Evolutionary conservation across 1,140 invertebrate species (phyloP).

Genomic region (Ceratina japonica): DNA sequence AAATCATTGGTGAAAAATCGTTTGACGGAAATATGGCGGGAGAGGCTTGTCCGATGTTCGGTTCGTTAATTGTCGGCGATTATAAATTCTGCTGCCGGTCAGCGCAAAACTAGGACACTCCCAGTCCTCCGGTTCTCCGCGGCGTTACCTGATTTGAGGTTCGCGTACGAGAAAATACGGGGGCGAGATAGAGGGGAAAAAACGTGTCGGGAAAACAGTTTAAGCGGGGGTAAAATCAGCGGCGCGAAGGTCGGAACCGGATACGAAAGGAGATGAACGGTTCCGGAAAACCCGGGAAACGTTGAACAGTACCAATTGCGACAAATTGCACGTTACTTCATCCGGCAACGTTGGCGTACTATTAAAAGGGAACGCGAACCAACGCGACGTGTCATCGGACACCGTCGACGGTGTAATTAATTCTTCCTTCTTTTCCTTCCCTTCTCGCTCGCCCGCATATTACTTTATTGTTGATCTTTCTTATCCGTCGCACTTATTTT

Average conservation of each 20-base stretch:
- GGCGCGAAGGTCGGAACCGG: background rate
- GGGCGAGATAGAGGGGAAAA: conserved; percentile 6
- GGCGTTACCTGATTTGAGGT: conserved; percentile 36
- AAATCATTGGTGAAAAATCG: no score
- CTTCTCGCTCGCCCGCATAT: background rate
- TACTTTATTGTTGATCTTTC: no score
- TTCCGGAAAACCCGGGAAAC: conserved; percentile 26
- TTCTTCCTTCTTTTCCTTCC: background rate
- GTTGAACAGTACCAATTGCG: conserved; percentile 38
- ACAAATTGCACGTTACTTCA: conserved; percentile 48
- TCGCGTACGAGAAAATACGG: conserved; percentile 28
- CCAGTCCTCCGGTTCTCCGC: conserved; percentile 35
- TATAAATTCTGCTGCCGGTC: conserved; percentile 62
- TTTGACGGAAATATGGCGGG: conserved; percentile 10
- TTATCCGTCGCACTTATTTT: background rate
- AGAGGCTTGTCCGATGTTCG: conserved; percentile 47
- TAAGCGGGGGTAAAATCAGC: conserved; percentile 6
- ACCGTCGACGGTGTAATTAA: conserved; percentile 1
- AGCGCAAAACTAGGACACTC: conserved; percentile 56
- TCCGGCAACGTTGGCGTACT: conserved; percentile 15
- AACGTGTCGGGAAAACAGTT: conserved; percentile 8
- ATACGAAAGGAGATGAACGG: background rate
- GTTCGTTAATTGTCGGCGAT: conserved; percentile 60
- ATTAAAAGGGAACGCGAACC: conserved; percentile 34
- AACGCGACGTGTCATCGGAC: conserved; percentile 2